phyloP scores from a whole-genome alignment of 2,888 invertebrate genomes.

The Pseudococcus longispinus region DNA sequence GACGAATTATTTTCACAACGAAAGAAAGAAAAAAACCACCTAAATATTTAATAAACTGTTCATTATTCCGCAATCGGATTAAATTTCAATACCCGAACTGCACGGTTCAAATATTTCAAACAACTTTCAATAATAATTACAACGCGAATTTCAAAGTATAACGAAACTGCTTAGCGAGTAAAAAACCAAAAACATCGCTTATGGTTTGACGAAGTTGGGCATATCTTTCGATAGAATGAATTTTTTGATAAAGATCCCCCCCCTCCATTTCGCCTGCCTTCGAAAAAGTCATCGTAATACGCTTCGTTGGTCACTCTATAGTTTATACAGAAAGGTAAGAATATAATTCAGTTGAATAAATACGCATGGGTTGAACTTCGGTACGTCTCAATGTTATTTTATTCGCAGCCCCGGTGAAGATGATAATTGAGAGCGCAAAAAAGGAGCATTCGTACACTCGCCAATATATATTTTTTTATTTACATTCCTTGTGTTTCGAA shows the following conservation, averaged over 20 bases:
- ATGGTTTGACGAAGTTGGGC: background rate
- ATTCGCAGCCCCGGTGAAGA: background rate
- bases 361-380: background rate
- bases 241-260: background rate
- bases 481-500: slow-evolving; percentile 2
- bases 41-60: background rate
- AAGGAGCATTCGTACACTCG: background rate
- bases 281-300: background rate
- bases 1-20: background rate
- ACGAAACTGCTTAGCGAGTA: background rate
- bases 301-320: background rate
- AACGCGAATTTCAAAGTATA: background rate
- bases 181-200: background rate
- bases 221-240: background rate
- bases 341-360: slow-evolving; percentile 10
- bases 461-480: background rate
- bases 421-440: slow-evolving; percentile 7
- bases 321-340: background rate
- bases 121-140: background rate
- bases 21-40: background rate
- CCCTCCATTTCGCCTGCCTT: background rate
- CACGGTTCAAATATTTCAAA: background rate
- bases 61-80: background rate
- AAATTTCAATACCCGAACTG: background rate
- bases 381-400: background rate